Base-by-base conservation (phyloP, 1,140 invertebrate genomes). In the Himalopsyche phryganea region DNA sequence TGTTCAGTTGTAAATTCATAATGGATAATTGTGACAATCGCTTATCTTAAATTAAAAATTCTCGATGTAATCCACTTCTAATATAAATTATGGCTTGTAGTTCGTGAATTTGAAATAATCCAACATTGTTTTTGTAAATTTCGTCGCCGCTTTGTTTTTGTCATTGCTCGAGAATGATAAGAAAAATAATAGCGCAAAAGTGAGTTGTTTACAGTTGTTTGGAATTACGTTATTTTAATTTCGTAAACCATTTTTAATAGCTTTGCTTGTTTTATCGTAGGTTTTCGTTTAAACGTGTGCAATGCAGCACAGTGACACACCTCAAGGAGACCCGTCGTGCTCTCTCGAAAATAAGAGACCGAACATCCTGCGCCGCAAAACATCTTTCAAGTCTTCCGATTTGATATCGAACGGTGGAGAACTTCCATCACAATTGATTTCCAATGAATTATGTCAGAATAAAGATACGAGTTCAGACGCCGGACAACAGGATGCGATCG, bases 291-390 rank as follows among this genome's bases (percentile, higher is more conserved):
- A 56, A 56, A 50, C 45, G 41, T 49, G 54, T 49, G 52, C 45
- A 53, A 62, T 62, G 55, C 60, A 62, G 47, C 53, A 54, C 36
- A 51, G 17, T 48, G 52, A 48, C 35, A 35, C 44, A 50, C 19
- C 41, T 51, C 40, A 50, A 45, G 50, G 50, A 13, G 53, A 28
- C 42, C 35, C 50, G 36, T 35, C 48, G 36, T 42, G 40, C 49
- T 62, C 55, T 10, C 35, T 56, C 41, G 55, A 62, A 38, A 58
- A 44, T 48, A 57, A 49, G 54, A 62, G 56, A 28, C 60, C 60
- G 23, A 62, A 62, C 23, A 62, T 62, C 18, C 40, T 62, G 11
- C 49, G 60, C 23, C 44, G 50, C 23, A 58, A 53, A 14, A 17
- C 49, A 35, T 28, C 45, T n/a, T 49, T 38, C 32, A 28, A 47